A percentile compares a stretch with the other conserved stretches of the same genome.
phyloP scores from a whole-genome alignment of 2,888 invertebrate genomes.

The Oligia latruncula region DNA sequence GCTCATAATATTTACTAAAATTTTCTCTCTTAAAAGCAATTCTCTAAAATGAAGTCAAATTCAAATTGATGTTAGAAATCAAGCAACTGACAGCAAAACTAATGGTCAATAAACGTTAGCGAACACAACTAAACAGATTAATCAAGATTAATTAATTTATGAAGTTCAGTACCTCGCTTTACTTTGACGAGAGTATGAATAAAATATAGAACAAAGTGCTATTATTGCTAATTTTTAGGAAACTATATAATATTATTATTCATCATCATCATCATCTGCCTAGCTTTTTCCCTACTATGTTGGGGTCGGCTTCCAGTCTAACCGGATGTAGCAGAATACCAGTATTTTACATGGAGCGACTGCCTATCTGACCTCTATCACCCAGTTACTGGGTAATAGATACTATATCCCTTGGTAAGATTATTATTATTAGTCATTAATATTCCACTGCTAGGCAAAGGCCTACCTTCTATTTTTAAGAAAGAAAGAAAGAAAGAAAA shows the following conservation, averaged over 20 bases:
- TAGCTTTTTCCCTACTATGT: too few relatives aligned
- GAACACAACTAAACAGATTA: conserved; percentile 61
- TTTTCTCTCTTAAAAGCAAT: conserved; percentile 14
- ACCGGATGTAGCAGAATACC: too few relatives aligned
- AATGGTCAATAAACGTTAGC: conserved; percentile 56
- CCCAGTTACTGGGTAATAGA: too few relatives aligned
- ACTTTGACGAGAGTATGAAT: conserved; percentile 37
- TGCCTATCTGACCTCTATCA: too few relatives aligned
- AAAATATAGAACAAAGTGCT: neutral
- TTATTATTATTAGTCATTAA: too few relatives aligned
- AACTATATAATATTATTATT: neutral
- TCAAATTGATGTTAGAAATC: conserved; percentile 52
- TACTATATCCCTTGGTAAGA: too few relatives aligned
- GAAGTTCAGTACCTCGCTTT: conserved; percentile 46
- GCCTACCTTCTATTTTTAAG: too few relatives aligned
- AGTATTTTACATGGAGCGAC: too few relatives aligned
- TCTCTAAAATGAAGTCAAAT: conserved; percentile 35
- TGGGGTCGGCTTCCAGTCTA: too few relatives aligned
- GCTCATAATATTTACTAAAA: conserved; percentile 11
- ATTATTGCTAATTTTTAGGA: neutral
- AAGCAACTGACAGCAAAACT: conserved; percentile 53
- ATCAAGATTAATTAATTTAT: conserved; percentile 62
- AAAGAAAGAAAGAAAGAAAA: too few relatives aligned
- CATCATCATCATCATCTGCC: too few relatives aligned
- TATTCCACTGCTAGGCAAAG: too few relatives aligned